Evolutionary conservation across 2,113 vertebrate genomes (phyloP).

Genomic region (Progne subis): DNA sequence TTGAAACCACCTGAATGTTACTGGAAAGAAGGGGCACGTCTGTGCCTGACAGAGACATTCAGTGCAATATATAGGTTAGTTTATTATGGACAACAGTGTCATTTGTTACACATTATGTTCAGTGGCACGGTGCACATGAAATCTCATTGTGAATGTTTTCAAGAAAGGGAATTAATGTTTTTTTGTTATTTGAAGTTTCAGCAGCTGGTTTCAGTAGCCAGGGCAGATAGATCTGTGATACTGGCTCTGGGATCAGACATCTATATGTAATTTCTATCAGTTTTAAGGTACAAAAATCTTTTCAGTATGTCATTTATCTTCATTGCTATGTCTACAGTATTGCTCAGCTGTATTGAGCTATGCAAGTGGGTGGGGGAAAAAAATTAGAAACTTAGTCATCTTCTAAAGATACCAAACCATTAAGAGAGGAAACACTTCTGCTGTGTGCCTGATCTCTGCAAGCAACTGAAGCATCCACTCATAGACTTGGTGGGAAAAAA

Average conservation of each 20-base stretch:
- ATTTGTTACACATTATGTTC: not conserved
- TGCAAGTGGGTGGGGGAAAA: conserved; percentile 32
- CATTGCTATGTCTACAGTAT: conserved; percentile 7
- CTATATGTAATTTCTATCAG: not conserved
- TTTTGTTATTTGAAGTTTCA: not conserved
- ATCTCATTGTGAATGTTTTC: not conserved
- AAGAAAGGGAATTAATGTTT: not conserved
- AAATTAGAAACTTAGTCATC: conserved; percentile 29
- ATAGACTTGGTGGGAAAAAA: not conserved
- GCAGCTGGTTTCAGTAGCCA: not conserved
- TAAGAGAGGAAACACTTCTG: conserved; percentile 41
- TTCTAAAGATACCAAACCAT: conserved; percentile 37
- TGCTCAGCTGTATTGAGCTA: conserved; percentile 14
- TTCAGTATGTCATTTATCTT: conserved; percentile 7
- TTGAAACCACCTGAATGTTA: not conserved
- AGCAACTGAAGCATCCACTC: conserved; percentile 25
- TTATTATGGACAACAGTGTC: not conserved
- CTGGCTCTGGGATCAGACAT: not conserved
- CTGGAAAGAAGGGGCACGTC: rapidly evolving
- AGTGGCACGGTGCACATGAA: not conserved
- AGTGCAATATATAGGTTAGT: not conserved
- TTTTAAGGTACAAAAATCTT: not conserved
- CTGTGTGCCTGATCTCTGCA: conserved; percentile 32
- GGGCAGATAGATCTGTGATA: not conserved
- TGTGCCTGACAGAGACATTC: not conserved